These are phyloP conservation scores for Podargus strigoides DNA, from an alignment of 2,797 vertebrate genomes.

Conservation along the genomic window DNA sequence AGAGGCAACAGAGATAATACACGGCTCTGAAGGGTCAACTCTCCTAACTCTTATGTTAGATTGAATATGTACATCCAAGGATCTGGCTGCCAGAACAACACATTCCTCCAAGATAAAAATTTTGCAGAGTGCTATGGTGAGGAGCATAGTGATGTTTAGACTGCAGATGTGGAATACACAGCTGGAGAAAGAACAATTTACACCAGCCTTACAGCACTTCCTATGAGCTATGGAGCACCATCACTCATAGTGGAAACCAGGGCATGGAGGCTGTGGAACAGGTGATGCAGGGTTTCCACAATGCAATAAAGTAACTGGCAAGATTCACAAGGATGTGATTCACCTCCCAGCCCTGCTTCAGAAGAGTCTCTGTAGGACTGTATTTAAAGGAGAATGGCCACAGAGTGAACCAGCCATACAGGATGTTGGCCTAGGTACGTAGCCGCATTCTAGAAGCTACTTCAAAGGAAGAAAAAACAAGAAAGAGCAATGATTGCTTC, in stretches of 20 bases:
- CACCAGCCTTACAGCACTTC: not conserved
- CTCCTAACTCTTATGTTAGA: not conserved
- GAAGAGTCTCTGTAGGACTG: not conserved
- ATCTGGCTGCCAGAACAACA: not conserved
- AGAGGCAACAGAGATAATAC: not conserved
- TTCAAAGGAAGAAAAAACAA: no score
- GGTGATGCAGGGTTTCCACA: not conserved
- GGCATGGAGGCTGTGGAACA: not conserved
- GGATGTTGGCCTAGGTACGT: no score
- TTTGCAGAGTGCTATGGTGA: not conserved
- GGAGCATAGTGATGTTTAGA: not conserved
- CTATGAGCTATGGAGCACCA: not conserved
- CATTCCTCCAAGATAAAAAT: not conserved
- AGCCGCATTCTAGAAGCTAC: no score
- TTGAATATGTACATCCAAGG: not conserved
- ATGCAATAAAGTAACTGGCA: not conserved
- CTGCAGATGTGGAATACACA: not conserved
- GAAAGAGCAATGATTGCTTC: no score
- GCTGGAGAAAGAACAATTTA: not conserved
- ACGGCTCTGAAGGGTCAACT: not conserved
- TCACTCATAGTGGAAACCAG: not conserved
- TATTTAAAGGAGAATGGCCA: no score
- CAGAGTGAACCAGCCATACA: no score
- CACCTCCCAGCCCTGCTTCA: not conserved
- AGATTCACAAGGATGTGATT: not conserved